Percentiles rank a stretch among this genome's conserved stretches.
Conservation (phyloP, 2,113 vertebrate genomes). For the Mus spicilegus region DNA sequence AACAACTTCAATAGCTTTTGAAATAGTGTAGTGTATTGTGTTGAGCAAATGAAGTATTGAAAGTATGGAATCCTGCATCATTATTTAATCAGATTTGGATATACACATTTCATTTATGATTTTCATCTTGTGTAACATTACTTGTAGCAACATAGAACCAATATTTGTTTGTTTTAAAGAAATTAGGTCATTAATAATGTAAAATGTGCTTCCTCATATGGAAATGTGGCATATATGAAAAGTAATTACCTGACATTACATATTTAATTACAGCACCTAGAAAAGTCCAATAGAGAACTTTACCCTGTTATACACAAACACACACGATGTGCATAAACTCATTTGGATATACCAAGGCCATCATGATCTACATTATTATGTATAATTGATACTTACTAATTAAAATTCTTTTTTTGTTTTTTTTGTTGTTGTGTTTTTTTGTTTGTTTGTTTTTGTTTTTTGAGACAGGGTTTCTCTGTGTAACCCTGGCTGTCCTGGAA, state of each 20-base stretch:
- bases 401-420: background rate
- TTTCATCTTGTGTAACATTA: background rate
- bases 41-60: background rate
- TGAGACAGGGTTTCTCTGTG: too few relatives aligned
- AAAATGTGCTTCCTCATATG: background rate
- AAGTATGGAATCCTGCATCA: background rate
- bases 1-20: background rate
- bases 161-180: conserved; percentile 25
- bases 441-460: too few relatives aligned
- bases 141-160: conserved; percentile 3
- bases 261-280: background rate
- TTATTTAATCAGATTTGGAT: background rate
- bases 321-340: background rate
- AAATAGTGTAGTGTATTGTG: background rate
- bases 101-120: conserved; percentile 23
- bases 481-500: too few relatives aligned
- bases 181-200: background rate
- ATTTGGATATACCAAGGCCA: background rate
- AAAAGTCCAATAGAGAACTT: background rate
- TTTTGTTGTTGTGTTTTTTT: too few relatives aligned
- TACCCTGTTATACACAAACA: background rate
- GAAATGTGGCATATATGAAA: background rate
- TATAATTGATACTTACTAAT: background rate
- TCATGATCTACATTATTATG: background rate
- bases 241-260: background rate